phyloP scores from a whole-genome alignment of 2,797 vertebrate genomes.

The Acrossocheilus fasciatus region DNA sequence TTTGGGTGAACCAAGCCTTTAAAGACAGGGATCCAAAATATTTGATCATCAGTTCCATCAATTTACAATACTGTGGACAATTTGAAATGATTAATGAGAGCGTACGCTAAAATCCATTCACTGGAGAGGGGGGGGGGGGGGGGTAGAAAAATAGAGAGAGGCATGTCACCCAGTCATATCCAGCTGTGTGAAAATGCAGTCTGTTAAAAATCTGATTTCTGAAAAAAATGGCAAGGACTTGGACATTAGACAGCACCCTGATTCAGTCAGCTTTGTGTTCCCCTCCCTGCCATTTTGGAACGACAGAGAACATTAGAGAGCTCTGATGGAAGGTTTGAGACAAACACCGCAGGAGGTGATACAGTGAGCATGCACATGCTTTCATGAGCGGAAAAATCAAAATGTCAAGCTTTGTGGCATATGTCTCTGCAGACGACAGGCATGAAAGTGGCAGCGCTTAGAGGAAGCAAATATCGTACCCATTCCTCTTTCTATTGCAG shows the following conservation, averaged over 20 bases:
- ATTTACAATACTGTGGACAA: conserved; percentile 12
- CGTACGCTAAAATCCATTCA: not conserved
- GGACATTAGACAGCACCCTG: not conserved
- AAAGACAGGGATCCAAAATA: conserved; percentile 27
- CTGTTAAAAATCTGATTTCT: conserved; percentile 16
- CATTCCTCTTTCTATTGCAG: conserved; percentile 56
- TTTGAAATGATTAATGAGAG: conserved; percentile 35
- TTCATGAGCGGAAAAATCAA: not conserved
- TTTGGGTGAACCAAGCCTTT: not conserved
- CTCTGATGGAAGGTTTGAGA: conserved; percentile 15
- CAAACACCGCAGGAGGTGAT: conserved; percentile 26
- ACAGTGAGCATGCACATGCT: conserved; percentile 2
- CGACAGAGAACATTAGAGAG: conserved; percentile 18
- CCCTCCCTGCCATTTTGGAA: conserved; percentile 18
- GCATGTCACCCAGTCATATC: not conserved
- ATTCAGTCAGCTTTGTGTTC: conserved; percentile 21
- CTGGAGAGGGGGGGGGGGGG: not conserved
- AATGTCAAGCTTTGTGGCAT: conserved; percentile 37
- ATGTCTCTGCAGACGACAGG: conserved; percentile 1
- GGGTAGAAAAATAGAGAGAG: not conserved
- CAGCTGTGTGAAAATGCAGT: not conserved
- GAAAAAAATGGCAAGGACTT: not conserved
- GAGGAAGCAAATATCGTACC: conserved; percentile 56
- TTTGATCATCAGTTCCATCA: conserved; percentile 24
- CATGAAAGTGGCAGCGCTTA: conserved; percentile 42